These are phyloP conservation scores for Coracopsis vasa DNA, from an alignment of 2,113 vertebrate species.

Conservation along the genomic window DNA sequence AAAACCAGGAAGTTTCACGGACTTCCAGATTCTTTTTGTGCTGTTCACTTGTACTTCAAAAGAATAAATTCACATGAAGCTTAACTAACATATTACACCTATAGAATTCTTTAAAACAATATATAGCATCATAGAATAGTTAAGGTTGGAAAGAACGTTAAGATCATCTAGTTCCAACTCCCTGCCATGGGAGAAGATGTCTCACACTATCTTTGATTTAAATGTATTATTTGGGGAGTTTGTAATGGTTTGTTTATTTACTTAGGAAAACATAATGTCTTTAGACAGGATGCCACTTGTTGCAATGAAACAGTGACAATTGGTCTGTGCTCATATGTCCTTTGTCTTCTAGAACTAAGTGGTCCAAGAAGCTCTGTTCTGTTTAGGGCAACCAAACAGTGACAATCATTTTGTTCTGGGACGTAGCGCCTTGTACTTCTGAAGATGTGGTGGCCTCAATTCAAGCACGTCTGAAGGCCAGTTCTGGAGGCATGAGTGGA, in stretches of 20 bases:
- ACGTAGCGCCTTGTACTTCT: background rate
- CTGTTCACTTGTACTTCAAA: background rate
- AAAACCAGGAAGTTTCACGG: background rate
- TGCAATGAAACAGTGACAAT: background rate
- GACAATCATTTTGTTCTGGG: slow-evolving; percentile 9
- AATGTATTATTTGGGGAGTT: fast-evolving
- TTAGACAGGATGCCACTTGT: background rate
- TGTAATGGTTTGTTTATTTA: background rate
- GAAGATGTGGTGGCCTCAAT: slow-evolving; percentile 5
- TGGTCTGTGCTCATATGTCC: background rate
- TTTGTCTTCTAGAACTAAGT: background rate
- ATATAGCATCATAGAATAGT: background rate
- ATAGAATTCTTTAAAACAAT: background rate
- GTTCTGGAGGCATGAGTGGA: background rate
- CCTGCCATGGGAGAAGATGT: background rate
- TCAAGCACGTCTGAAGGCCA: background rate
- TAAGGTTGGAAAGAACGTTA: background rate
- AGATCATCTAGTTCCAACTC: background rate
- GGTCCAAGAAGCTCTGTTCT: background rate
- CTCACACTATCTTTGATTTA: background rate
- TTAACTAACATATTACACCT: background rate
- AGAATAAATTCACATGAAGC: background rate
- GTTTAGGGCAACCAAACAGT: slow-evolving; percentile 6
- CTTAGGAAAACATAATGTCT: background rate
- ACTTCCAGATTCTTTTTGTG: background rate